These are phyloP conservation scores for Drosophila acutilabella DNA, from an alignment of 2,888 invertebrate species.

Conservation along the genomic window DNA sequence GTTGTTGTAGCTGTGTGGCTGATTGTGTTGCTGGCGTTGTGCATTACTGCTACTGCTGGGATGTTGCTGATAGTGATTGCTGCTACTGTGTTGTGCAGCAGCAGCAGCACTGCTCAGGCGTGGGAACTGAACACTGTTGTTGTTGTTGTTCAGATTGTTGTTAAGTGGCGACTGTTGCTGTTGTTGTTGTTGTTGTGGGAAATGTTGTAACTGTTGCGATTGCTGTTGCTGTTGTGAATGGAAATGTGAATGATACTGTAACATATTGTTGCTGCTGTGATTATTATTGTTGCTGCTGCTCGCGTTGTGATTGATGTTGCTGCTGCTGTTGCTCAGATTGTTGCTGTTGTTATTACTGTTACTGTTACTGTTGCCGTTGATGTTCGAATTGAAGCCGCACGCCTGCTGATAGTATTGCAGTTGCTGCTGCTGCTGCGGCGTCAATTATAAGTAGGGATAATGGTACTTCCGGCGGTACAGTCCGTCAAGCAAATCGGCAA, in stretches of 20 bases:
- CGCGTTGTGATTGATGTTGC: slow-evolving; percentile 34
- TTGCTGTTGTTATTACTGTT: slow-evolving; percentile 33
- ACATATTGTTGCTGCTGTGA: slow-evolving; percentile 38
- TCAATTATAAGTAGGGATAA: slow-evolving; percentile 85
- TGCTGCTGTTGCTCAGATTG: slow-evolving; percentile 34
- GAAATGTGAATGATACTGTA: slow-evolving; percentile 23
- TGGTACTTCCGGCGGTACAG: slow-evolving; percentile 85
- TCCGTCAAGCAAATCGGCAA: slow-evolving; percentile 84
- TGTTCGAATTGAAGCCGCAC: slow-evolving; percentile 61
- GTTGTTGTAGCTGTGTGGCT: slow-evolving; percentile 24
- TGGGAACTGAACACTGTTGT: slow-evolving; percentile 34
- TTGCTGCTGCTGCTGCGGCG: slow-evolving; percentile 80
- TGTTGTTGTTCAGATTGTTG: slow-evolving; percentile 30
- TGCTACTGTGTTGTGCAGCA: slow-evolving; percentile 36
- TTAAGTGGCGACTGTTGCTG: slow-evolving; percentile 38
- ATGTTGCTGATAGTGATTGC: slow-evolving; percentile 25
- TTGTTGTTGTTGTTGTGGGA: slow-evolving; percentile 27
- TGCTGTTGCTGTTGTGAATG: slow-evolving; percentile 37
- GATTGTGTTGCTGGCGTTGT: slow-evolving; percentile 43
- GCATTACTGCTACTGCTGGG: slow-evolving; percentile 28
- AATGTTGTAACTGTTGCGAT: slow-evolving; percentile 28
- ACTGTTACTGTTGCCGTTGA: slow-evolving; percentile 40
- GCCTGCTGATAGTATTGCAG: slow-evolving; percentile 74
- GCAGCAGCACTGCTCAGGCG: slow-evolving; percentile 50
- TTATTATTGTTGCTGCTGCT: slow-evolving; percentile 19